Evolutionary conservation across 1,140 invertebrate species (phyloP).

Genomic region (Tetramorium simillimum): DNA sequence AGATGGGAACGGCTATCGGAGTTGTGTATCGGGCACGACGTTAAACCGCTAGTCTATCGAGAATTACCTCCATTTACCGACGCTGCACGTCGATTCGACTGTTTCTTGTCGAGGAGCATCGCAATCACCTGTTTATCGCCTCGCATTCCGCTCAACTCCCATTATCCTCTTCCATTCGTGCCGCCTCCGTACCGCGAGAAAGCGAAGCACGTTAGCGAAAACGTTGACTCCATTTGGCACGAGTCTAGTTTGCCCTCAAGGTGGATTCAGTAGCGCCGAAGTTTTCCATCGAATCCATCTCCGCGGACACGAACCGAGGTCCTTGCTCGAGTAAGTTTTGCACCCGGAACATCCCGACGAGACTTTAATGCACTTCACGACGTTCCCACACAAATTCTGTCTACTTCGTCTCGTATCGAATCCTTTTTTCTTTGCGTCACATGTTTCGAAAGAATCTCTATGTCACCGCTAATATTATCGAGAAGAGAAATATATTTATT

Average conservation of each 20-base stretch:
- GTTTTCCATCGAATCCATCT: conserved; percentile 27
- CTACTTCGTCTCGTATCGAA: conserved; percentile 11
- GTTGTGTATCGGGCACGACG: background rate
- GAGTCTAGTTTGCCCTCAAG: conserved; percentile 24
- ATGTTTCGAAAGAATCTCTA: background rate
- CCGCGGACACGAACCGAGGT: conserved; percentile 45
- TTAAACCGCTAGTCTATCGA: conserved; percentile 34
- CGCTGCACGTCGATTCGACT: background rate
- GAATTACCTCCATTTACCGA: conserved; percentile 44
- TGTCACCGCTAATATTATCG: background rate
- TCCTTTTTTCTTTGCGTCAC: conserved; percentile 8
- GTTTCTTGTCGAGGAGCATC: conserved; percentile 52
- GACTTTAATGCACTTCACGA: conserved; percentile 61
- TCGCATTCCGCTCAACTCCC: conserved; percentile 1
- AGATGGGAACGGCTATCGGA: background rate
- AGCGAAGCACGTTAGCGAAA: conserved; percentile 39
- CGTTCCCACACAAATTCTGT: conserved; percentile 8
- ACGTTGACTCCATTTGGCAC: conserved; percentile 65
- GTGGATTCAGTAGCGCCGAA: conserved; percentile 19
- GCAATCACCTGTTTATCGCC: conserved; percentile 61
- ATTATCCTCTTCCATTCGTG: conserved; percentile 1
- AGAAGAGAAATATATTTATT: background rate
- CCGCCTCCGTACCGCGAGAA: background rate
- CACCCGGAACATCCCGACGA: conserved; percentile 39
- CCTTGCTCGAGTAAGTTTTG: conserved; percentile 47